Percentiles rank a stretch among this genome's conserved stretches.
These are phyloP conservation scores for Timema cristinae DNA, from an alignment of 2,888 invertebrate genomes.

Conservation along the genomic window DNA sequence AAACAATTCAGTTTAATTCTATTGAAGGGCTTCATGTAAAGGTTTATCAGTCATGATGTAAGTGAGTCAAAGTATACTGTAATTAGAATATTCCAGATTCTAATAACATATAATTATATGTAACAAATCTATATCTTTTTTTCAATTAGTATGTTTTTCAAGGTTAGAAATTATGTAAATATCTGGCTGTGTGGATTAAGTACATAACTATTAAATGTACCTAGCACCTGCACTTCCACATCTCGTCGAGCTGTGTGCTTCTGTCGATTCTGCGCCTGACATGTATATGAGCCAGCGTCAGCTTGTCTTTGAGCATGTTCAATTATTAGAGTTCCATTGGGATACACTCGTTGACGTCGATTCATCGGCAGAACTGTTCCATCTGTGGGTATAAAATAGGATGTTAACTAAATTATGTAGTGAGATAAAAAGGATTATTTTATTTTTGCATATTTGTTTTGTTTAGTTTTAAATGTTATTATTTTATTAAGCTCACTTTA, in stretches of 20 bases:
- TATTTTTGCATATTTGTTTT: neutral
- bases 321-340: constrained; percentile 81
- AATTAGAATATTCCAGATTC: no score
- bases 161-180: neutral
- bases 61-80: no score
- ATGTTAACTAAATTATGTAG: neutral
- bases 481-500: no score
- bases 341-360: constrained; percentile 78
- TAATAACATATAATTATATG: no score
- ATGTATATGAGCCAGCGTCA: constrained; percentile 87
- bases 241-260: constrained; percentile 67
- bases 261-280: constrained; percentile 81
- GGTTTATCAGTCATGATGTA: no score
- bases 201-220: constrained; percentile 38
- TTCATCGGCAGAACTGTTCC: constrained; percentile 82
- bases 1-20: no score
- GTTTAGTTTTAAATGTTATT: neutral
- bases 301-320: constrained; percentile 79
- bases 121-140: no score
- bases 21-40: no score
- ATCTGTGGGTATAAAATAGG: constrained; percentile 50
- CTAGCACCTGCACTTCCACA: constrained; percentile 49
- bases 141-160: no score
- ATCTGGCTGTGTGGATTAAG: no score
- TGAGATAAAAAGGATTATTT: neutral